A percentile compares a stretch with the other conserved stretches of the same genome.
phyloP scores from a whole-genome alignment of 2,113 vertebrate species.

The Limnothrissa miodon region DNA sequence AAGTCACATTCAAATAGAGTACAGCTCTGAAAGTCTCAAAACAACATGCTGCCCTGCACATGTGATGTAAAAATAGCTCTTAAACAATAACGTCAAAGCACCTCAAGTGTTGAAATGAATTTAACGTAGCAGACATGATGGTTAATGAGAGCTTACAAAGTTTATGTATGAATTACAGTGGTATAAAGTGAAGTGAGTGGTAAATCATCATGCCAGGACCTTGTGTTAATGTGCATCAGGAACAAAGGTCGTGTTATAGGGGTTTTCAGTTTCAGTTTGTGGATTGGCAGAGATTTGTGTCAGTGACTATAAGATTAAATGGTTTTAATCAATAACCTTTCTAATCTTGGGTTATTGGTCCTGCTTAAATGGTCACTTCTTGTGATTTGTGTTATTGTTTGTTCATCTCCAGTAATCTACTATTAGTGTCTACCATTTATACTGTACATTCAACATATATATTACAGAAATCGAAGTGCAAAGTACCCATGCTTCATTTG shows the following conservation, averaged over 20 bases:
- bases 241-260: neutral
- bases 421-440: neutral
- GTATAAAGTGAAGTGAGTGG: neutral
- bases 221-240: neutral
- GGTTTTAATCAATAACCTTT: neutral
- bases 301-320: neutral
- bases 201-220: neutral
- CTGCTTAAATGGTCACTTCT: neutral
- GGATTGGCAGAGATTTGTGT: neutral
- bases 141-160: neutral
- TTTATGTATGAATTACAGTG: neutral
- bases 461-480: constrained; percentile 10
- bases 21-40: constrained; percentile 7
- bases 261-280: neutral
- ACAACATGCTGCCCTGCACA: neutral
- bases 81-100: neutral
- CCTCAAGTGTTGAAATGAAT: neutral
- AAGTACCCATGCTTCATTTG: neutral
- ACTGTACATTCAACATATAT: constrained; percentile 13
- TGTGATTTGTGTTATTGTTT: neutral
- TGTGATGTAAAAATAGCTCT: neutral
- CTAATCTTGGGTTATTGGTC: neutral
- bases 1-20: neutral
- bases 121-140: neutral
- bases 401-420: neutral